These are phyloP conservation scores for Hyalella azteca DNA, from an alignment of 2,888 invertebrate species.

Conservation along the genomic window DNA sequence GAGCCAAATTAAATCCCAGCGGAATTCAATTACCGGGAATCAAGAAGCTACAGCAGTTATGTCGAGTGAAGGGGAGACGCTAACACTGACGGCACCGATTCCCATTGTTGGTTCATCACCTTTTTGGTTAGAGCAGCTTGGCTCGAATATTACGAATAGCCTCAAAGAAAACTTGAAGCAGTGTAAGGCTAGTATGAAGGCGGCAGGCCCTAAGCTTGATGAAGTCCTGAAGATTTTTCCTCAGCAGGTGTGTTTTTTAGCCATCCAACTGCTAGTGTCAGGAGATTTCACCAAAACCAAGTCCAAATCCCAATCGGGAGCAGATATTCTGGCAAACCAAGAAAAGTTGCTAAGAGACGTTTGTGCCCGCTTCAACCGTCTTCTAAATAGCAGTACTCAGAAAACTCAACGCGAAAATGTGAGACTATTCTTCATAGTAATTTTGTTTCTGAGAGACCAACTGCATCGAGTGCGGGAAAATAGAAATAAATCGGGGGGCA, in stretches of 20 bases:
- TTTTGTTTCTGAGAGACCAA: conserved; percentile 47
- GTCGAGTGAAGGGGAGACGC: conserved; percentile 50
- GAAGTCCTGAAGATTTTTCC: conserved; percentile 53
- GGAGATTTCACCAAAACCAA: conserved; percentile 47
- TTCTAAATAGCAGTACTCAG: conserved; percentile 46
- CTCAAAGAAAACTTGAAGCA: conserved; percentile 51
- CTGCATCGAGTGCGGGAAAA: conserved; percentile 41
- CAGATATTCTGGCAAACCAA: conserved; percentile 41
- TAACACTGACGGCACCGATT: conserved; percentile 47
- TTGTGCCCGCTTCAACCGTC: conserved; percentile 39
- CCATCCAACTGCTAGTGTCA: conserved; percentile 42
- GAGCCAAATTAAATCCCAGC: conserved; percentile 47
- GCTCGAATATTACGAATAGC: conserved; percentile 41
- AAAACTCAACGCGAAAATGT: conserved; percentile 46
- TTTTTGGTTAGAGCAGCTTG: conserved; percentile 46
- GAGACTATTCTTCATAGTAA: conserved; percentile 42
- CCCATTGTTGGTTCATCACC: conserved; percentile 45
- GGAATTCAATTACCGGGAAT: conserved; percentile 42
- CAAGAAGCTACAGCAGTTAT: conserved; percentile 52
- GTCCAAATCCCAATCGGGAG: conserved; percentile 41
- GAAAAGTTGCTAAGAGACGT: conserved; percentile 46
- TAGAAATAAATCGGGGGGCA: conserved; percentile 33
- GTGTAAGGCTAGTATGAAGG: conserved; percentile 51
- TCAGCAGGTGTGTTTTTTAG: conserved; percentile 47
- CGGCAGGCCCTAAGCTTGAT: conserved; percentile 50